A percentile compares a stretch with the other conserved stretches of the same genome.
Evolutionary conservation across 2,113 vertebrate species (phyloP).

Genomic region (Cephalopholis sonnerati): DNA sequence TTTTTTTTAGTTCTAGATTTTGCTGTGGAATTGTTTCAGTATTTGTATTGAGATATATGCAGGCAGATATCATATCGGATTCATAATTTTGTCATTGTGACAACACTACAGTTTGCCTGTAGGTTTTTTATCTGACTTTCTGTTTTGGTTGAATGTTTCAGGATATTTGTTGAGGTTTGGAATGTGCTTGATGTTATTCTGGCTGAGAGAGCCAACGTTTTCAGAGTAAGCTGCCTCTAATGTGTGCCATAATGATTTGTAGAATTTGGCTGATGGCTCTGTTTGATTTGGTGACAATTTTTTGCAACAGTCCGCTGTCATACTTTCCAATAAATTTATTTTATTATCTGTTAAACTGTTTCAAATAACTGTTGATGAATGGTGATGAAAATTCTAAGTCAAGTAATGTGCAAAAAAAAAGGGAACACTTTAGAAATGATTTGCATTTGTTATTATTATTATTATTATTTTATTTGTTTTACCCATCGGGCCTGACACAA

Average conservation of each 20-base stretch:
- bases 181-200: constrained; percentile 3
- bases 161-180: constrained; percentile 8
- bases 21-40: no score
- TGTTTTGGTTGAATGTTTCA: background rate
- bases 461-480: background rate
- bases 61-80: no score
- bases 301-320: background rate
- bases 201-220: background rate
- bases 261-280: constrained; percentile 18
- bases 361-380: constrained; percentile 10
- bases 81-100: no score
- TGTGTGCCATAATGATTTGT: background rate
- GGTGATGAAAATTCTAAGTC: background rate
- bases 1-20: no score
- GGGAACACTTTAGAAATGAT: background rate
- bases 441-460: background rate
- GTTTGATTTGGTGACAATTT: background rate
- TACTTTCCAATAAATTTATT: constrained; percentile 5
- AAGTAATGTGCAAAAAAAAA: background rate
- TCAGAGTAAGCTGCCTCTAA: constrained; percentile 17
- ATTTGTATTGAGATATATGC: no score
- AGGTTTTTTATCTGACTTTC: constrained; percentile 1
- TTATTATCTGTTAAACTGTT: constrained; percentile 12
- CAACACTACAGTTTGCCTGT: background rate
- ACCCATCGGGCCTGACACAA: background rate